Evolutionary conservation across 2,113 vertebrate species (phyloP).

Genomic region (Paradoxurus hermaphroditus): DNA sequence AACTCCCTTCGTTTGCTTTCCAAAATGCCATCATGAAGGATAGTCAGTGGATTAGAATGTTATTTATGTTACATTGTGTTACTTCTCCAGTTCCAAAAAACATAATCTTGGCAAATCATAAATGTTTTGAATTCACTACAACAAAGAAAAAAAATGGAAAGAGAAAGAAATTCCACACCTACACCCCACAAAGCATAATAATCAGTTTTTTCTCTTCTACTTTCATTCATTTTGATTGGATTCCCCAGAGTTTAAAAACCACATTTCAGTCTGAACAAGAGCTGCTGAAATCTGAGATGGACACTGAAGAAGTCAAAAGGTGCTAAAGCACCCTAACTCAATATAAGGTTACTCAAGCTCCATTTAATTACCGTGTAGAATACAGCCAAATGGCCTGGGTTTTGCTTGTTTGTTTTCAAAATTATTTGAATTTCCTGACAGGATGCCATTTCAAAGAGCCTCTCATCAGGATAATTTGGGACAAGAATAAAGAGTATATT

Average conservation of each 20-base stretch:
- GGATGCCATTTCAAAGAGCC: slow-evolving; percentile 13
- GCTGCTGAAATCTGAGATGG: slow-evolving; percentile 40
- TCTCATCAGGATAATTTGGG: slow-evolving; percentile 29
- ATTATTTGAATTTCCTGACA: slow-evolving; percentile 28
- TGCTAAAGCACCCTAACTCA: slow-evolving; percentile 28
- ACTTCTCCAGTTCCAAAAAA: slow-evolving; percentile 57
- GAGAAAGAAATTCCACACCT: background rate
- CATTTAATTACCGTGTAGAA: slow-evolving; percentile 41
- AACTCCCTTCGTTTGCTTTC: background rate
- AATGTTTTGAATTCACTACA: slow-evolving; percentile 32
- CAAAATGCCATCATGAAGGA: background rate
- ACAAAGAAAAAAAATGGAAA: background rate
- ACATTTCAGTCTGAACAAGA: slow-evolving; percentile 52
- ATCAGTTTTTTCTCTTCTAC: slow-evolving; percentile 25
- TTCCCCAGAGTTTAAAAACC: slow-evolving; percentile 43
- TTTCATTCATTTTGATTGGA: slow-evolving; percentile 42
- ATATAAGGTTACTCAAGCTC: background rate
- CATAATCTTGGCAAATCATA: background rate
- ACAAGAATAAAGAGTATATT: background rate
- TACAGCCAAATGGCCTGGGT: background rate
- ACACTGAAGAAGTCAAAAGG: slow-evolving; percentile 35
- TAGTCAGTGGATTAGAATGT: background rate
- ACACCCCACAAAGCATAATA: background rate
- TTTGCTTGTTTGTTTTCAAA: slow-evolving; percentile 58
- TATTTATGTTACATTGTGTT: background rate